These are phyloP conservation scores for Basileuterus tristriatus DNA, from an alignment of 2,797 vertebrate genomes.

Conservation along the genomic window DNA sequence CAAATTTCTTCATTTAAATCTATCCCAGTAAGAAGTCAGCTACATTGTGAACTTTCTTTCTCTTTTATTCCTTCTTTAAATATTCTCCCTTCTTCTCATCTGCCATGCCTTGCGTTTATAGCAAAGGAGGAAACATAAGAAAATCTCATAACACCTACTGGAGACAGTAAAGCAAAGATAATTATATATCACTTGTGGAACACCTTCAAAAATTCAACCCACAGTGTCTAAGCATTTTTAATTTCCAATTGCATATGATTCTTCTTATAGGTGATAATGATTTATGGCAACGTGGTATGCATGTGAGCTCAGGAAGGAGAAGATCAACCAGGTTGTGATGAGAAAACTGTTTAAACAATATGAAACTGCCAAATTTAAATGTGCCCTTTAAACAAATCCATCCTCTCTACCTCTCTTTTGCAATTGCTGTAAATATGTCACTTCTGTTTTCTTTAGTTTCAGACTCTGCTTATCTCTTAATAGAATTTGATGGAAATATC, in stretches of 20 bases:
- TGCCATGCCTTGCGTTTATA: background rate
- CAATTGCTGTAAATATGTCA: background rate
- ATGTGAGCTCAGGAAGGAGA: background rate
- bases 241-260: background rate
- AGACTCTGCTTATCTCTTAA: constrained; percentile 14
- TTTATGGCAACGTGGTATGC: background rate
- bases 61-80: background rate
- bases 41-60: background rate
- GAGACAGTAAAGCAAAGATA: background rate
- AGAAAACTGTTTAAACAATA: constrained; percentile 1
- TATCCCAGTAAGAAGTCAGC: background rate
- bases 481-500: constrained; percentile 15
- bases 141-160: background rate
- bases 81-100: background rate
- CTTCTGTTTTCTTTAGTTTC: constrained; percentile 42
- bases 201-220: background rate
- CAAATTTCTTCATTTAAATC: background rate
- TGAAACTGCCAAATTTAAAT: constrained; percentile 22
- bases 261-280: background rate
- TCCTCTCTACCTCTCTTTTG: background rate
- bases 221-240: background rate
- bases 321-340: background rate
- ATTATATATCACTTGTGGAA: background rate
- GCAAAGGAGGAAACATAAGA: background rate
- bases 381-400: background rate